Conservation (phyloP, 1,140 invertebrate species). For the Micrasema minimum region DNA sequence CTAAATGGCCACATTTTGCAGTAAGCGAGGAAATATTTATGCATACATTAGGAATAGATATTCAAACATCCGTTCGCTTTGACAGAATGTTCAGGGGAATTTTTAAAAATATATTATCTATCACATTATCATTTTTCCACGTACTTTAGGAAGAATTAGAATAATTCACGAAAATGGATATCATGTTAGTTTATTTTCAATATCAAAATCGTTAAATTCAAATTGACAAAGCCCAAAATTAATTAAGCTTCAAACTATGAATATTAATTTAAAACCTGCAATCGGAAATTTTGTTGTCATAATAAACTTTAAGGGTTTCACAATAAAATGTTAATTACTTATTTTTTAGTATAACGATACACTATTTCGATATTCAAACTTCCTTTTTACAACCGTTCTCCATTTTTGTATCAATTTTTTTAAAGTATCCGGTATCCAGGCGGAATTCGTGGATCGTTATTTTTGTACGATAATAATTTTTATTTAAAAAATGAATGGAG, state of each 20-base stretch:
- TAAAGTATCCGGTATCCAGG: no score
- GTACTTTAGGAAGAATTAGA: background rate
- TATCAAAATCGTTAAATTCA: background rate
- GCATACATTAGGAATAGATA: background rate
- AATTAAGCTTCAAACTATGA: background rate
- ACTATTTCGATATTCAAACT: no score
- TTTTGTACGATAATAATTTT: no score
- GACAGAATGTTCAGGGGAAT: background rate
- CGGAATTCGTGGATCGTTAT: no score
- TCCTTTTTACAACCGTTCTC: no score
- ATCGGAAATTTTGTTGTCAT: background rate
- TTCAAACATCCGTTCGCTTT: constrained; percentile 14
- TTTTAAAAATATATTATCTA: background rate
- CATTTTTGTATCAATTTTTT: no score
- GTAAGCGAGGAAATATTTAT: background rate
- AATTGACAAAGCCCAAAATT: no score
- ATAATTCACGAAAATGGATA: background rate
- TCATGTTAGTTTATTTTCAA: background rate
- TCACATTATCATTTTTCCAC: background rate
- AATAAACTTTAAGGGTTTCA: no score
- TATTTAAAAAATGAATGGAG: no score
- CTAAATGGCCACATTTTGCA: constrained; percentile 12
- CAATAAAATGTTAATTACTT: no score
- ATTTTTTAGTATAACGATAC: no score
- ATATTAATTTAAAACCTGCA: background rate